Evolutionary conservation across 2,113 vertebrate genomes (phyloP), one percentile per base, ranked within the genome.

Genomic region (Lasiurus cinereus): DNA sequence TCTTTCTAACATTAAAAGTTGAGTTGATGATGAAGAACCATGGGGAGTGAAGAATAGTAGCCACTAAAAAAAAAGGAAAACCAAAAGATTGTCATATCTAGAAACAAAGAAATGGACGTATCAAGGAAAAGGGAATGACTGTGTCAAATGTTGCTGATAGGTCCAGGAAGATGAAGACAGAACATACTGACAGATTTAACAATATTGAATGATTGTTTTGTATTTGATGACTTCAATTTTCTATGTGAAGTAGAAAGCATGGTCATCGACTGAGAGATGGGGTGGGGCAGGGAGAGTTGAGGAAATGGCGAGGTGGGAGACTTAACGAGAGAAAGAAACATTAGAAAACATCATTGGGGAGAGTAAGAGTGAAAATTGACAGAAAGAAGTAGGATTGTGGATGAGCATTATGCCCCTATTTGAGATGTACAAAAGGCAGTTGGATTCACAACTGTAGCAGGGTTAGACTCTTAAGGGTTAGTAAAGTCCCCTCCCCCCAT

Each of bases 391-490:
- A 29, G 69, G 39, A 54, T 56, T 66, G 31, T 50, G 27, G 46
- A 36, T 82, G 52, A 56, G 46, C 11, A 1, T 10, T 3, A 15
- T 76, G 66, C 43, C 15, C 19, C 31, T 79, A 14, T 76, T 52
- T 24, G 46, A 79, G 36, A 69, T 48, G n/a, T 52, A 52, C 8
- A 31, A 76, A 91, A 93, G 50, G 21, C 73, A n/a, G 12, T 6
- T 36, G 62, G 7, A 48, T 54, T 92, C 48, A 52, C 83, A 93
- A 73, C 52, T 82, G 77, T 48, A 31, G 62, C 39, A 39, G 48
- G 69, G 70, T 15, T 83, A 64, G 90, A 19, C 46, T 70, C 19
- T 6, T 86, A 92, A 92, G 88, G 48, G 88, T 95, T 97, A 96
- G 94, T 77, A 48, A 86, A 84, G 12, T 74, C 4, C 19, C 27